Percentiles rank a stretch among this genome's conserved stretches.
These are phyloP conservation scores for Lepas anatifera DNA, from an alignment of 2,888 invertebrate species.

Conservation along the genomic window DNA sequence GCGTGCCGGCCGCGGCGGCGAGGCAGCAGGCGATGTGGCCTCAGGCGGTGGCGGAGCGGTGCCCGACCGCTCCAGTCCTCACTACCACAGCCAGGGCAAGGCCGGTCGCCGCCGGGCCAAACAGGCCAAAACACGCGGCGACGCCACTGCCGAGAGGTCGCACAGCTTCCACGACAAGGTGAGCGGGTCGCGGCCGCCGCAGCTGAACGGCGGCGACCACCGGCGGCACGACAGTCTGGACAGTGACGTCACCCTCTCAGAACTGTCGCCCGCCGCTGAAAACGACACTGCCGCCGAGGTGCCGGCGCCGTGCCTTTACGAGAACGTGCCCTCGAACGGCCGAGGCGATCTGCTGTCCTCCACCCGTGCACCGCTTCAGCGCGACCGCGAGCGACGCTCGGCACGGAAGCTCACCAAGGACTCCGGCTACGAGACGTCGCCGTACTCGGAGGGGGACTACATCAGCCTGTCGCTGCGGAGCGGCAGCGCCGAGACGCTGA, in stretches of 20 bases:
- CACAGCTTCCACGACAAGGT: slow-evolving; percentile 23
- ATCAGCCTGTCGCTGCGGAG: slow-evolving; percentile 19
- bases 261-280: slow-evolving; percentile 12
- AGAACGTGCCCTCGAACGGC: slow-evolving; percentile 13
- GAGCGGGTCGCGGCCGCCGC: not conserved
- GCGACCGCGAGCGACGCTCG: slow-evolving; percentile 27
- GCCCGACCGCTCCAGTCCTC: slow-evolving; percentile 31
- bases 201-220: not conserved
- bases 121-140: slow-evolving; percentile 14
- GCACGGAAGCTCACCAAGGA: slow-evolving; percentile 30
- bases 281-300: not conserved
- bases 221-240: slow-evolving; percentile 18
- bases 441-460: slow-evolving; percentile 22
- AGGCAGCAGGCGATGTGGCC: slow-evolving; percentile 12
- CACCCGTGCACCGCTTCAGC: slow-evolving; percentile 5
- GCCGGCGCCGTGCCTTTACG: slow-evolving; percentile 13
- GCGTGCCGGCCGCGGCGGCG: slow-evolving; percentile 15
- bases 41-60: slow-evolving; percentile 5
- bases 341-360: not conserved
- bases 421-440: slow-evolving; percentile 29
- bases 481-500: slow-evolving; percentile 8
- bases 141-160: slow-evolving; percentile 20
- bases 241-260: slow-evolving; percentile 17
- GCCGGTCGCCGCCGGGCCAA: slow-evolving; percentile 29
- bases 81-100: slow-evolving; percentile 33